phyloP scores from a whole-genome alignment of 2,113 vertebrate genomes.

The Sceloporus undulatus region DNA sequence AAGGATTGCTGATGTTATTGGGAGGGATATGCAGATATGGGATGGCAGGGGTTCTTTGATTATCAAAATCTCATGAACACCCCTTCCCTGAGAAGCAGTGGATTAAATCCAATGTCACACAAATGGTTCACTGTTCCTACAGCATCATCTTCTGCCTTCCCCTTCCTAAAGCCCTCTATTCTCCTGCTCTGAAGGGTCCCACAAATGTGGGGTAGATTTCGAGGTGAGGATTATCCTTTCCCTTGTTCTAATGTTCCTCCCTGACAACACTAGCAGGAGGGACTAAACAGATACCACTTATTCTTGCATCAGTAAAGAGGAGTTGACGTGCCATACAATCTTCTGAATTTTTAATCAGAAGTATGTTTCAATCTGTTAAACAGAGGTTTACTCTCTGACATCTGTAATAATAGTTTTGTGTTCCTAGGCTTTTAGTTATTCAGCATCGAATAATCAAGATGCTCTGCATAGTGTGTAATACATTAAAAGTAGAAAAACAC shows the following conservation, averaged over 20 bases:
- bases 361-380: not conserved
- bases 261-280: not conserved
- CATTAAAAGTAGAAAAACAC: too few species aligned
- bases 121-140: not conserved
- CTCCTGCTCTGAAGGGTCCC: not conserved
- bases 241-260: not conserved
- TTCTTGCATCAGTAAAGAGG: not conserved
- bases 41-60: not conserved
- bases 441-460: too few species aligned
- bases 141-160: not conserved
- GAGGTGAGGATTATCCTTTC: not conserved
- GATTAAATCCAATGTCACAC: not conserved
- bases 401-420: not conserved
- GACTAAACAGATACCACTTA: not conserved
- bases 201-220: not conserved
- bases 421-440: not conserved
- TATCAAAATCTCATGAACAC: not conserved
- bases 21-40: not conserved
- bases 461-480: too few species aligned
- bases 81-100: not conserved
- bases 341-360: not conserved
- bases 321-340: not conserved
- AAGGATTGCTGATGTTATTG: not conserved
- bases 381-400: not conserved
- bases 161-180: not conserved